Base-by-base conservation (phyloP, 2,113 vertebrate species). In the Tragelaphus buxtoni region DNA sequence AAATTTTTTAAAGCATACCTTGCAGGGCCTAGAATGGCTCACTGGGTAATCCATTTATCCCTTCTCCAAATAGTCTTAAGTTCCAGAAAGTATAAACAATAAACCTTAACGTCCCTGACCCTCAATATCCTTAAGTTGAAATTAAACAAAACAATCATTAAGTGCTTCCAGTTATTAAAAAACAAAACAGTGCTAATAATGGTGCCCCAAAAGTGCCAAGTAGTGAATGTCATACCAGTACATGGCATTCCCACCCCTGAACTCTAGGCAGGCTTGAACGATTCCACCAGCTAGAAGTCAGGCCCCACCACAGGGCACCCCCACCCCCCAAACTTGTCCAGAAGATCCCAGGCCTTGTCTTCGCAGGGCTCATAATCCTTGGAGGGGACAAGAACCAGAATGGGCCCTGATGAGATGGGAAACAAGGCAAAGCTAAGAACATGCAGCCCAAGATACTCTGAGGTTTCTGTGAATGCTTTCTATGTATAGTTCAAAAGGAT, bases 161-260 rank as follows among this genome's bases (percentile, higher is more conserved):
- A 98, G 95, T 97, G 98, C 97, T 99, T 99, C 98, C 99, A 99
- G 98, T 99, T 99, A 95, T 98, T 12, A 90, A 97, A 39, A 39
- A 95, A 93, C 53, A 72, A 97, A 55, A 74, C 88, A 98, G 98
- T 98, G 82, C 93, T 91, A 96, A 97, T 91, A 55, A 16, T 22
- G 8, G 94, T 98, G 96, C 63, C 72, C 60, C 3, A 11, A 20
- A 94, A 96, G 97, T 96, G 96, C 91, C 95, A 95, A 91, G 85
- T 88, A 90, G 95, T 60, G 86, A 90, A 96, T 60, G 86, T 85
- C 35, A 86, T 35, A 53, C 56, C 76, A 63, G 47, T 22, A 47
- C 28, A 74, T 14, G 80, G 95, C 89, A 91, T 61, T 56, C 93
- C 79, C 55, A 69, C 30, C 56, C 74, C 89, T 55, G 65, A 95